Evolutionary conservation across 2,888 invertebrate species (phyloP).

Genomic region (Zele albiditarsus): DNA sequence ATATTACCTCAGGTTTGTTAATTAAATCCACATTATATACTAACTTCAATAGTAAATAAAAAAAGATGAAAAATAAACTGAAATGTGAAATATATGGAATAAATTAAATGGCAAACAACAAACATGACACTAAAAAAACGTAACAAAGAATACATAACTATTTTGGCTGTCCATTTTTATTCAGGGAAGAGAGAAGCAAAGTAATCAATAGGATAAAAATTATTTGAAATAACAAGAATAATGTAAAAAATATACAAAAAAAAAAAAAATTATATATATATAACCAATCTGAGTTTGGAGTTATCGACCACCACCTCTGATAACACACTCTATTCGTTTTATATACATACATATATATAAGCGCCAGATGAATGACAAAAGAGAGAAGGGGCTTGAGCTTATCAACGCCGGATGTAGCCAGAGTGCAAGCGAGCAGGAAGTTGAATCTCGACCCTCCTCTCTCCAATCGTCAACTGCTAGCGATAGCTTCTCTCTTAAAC

Average conservation of each 20-base stretch:
- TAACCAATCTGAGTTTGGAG: constrained; percentile 41
- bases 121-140: neutral
- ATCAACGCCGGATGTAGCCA: constrained; percentile 52
- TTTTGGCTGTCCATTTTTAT: no score
- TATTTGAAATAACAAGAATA: no score
- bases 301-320: constrained; percentile 46
- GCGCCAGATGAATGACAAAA: constrained; percentile 39
- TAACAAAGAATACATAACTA: no score
- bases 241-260: neutral
- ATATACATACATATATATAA: neutral
- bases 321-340: constrained; percentile 30
- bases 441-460: constrained; percentile 39
- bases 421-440: constrained; percentile 47
- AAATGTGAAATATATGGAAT: neutral
- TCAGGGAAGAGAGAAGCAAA: neutral
- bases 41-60: neutral
- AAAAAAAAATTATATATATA: constrained; percentile 3
- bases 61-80: constrained; percentile 1
- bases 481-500: constrained; percentile 35
- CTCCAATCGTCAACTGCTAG: constrained; percentile 35
- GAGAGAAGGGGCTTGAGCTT: constrained; percentile 41
- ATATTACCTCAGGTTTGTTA: constrained; percentile 81
- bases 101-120: no score
- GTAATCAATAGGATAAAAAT: neutral
- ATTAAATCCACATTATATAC: constrained; percentile 15